phyloP scores from a whole-genome alignment of 2,888 invertebrate species.

The Euclidia mi region DNA sequence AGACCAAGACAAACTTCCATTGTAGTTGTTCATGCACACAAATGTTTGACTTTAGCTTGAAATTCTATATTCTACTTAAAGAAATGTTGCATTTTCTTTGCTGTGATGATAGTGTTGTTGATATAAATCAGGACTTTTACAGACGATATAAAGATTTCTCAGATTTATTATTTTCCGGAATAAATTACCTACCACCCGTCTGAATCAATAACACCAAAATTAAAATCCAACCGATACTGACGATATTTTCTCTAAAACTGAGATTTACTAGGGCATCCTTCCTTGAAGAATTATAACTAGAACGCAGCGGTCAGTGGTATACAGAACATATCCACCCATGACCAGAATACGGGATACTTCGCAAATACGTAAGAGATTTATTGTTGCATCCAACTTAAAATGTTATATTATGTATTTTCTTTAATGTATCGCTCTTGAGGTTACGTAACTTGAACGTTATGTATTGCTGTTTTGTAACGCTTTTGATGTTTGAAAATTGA shows the following conservation, averaged over 20 bases:
- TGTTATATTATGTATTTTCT: conserved; percentile 40
- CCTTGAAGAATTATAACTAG: conserved; percentile 38
- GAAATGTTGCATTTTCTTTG: too few relatives aligned
- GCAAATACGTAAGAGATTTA: conserved; percentile 42
- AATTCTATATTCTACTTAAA: too few relatives aligned
- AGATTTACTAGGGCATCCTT: conserved; percentile 24
- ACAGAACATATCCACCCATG: conserved; percentile 41
- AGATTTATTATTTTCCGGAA: too few relatives aligned
- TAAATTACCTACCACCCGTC: too few relatives aligned
- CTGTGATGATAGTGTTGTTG: too few relatives aligned
- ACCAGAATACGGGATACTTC: conserved; percentile 31
- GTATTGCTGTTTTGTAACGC: background rate
- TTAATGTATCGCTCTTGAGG: conserved; percentile 17
- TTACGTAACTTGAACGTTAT: conserved; percentile 20
- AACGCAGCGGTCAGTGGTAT: conserved; percentile 30
- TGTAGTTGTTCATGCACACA: too few relatives aligned
- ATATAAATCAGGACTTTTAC: too few relatives aligned
- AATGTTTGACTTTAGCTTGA: too few relatives aligned
- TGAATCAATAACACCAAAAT: background rate
- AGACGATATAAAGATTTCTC: too few relatives aligned
- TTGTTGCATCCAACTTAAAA: conserved; percentile 42
- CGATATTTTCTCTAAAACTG: conserved; percentile 19
- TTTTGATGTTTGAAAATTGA: background rate
- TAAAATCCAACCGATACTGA: conserved; percentile 20
- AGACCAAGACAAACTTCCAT: too few relatives aligned